Percentiles rank a stretch among this genome's conserved stretches.
These are phyloP conservation scores for Argentina silus DNA, from an alignment of 2,797 vertebrate genomes.

Conservation along the genomic window DNA sequence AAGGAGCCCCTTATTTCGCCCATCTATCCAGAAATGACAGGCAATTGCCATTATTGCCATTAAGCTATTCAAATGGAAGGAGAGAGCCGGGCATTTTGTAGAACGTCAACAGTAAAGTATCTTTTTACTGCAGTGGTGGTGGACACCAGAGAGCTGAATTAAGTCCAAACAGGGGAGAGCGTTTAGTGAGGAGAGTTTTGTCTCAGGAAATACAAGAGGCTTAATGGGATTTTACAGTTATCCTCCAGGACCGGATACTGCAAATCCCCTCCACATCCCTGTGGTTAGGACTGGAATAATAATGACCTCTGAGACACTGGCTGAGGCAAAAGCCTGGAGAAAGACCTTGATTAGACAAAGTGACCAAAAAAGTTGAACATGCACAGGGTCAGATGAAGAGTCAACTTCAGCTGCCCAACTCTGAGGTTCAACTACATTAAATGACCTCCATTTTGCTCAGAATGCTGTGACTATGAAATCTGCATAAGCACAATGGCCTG, in stretches of 20 bases:
- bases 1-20: background rate
- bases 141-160: conserved; percentile 18
- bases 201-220: conserved; percentile 71
- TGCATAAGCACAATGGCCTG: too few relatives aligned
- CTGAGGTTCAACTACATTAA: too few relatives aligned
- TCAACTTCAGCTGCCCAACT: too few relatives aligned
- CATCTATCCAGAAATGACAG: conserved; percentile 5
- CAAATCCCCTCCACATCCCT: conserved; percentile 67
- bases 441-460: background rate
- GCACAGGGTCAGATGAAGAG: background rate
- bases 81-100: conserved; percentile 16
- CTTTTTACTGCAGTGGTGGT: conserved; percentile 32
- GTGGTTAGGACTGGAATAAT: conserved; percentile 61
- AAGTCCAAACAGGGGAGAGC: conserved; percentile 44
- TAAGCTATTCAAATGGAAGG: background rate
- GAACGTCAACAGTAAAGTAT: conserved; percentile 45
- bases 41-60: conserved; percentile 28
- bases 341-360: background rate
- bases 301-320: conserved; percentile 54
- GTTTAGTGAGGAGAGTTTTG: conserved; percentile 68
- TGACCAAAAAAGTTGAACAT: background rate
- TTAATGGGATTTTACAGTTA: conserved; percentile 75
- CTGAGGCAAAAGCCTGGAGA: conserved; percentile 36
- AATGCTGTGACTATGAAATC: too few relatives aligned
- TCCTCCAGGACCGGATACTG: conserved; percentile 65